Evolutionary conservation across 2,113 vertebrate genomes (phyloP), one percentile per base, ranked within the genome.

Genomic region (Pogona vitticeps): DNA sequence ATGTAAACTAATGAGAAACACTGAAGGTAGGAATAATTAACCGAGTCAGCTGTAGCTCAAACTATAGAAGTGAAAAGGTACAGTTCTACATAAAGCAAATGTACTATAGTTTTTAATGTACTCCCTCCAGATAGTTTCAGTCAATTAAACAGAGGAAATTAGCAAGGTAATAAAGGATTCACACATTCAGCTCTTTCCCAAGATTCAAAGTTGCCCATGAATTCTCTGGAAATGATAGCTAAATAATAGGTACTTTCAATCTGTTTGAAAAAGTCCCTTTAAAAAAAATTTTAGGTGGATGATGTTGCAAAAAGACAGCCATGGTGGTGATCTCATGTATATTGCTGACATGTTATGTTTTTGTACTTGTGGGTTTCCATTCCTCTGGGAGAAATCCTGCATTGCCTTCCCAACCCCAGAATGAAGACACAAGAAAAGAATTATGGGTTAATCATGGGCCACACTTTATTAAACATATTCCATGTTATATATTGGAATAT

Each of bases 101-200:
- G 26, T 68, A 85, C 59, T 80, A 26, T 76, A 88, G 56, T 8
- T 92, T 87, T 83, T 82, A 75, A 52, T 80, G 28, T 71, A 75
- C 38, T 81, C 9, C 70, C 68, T 91, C 42, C 28, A 90, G 90
- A 90, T n/a, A 83, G 79, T 84, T 89, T 88, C 85, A 71, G 15
- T 92, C 83, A 90, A 83, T 89, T 85, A 87, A 85, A 23, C 9
- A 70, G 58, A 87, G 92, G 70, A 91, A 87, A 88, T 61, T 23
- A 52, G 84, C 58, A 88, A 85, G 80, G 76, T 84, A 89, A 88
- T 61, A 88, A 92, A 76, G 21, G n/a, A 89, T 92, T 87, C 71
- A 87, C 52, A 87, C 70, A 83, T 85, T 75, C 82, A 0, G 0
- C 82, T 88, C 6, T 58, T 84, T 86, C 68, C 12, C 71, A 28